Evolutionary conservation across 1,140 invertebrate genomes (phyloP), one percentile per base, ranked within the genome.

Genomic region (Psix sp.): DNA sequence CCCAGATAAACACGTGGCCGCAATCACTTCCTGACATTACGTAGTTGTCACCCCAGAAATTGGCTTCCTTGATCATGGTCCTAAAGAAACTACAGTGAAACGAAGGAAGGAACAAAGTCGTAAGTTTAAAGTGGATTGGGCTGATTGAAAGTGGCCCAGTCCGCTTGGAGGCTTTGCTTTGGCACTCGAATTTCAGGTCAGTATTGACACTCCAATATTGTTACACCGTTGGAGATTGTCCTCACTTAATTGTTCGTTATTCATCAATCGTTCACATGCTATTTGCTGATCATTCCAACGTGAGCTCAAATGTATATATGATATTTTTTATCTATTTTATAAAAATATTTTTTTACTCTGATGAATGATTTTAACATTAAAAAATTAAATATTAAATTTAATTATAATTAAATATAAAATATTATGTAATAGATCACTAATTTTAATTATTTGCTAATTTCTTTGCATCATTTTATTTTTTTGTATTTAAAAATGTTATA

Each of bases 51-150:
- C 95, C 95, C 94, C 94, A 97, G 82, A 96, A 97, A 57, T 92
- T 93, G 0, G 94, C 93, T 84, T 96, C 94, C 86, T 96, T 96
- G 42, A 97, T 96, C 94, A 94, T 93, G 16, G 93, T 94, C 81
- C 92, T 94, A 89, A 86, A 88, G 82, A 85, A 86, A 84, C 83
- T 87, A 85, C 78, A 84, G 81, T 85, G 78, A 84, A 82, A 83
- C 79, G 73, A 80, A 62, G 81, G 75, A 84, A 86, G 77, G 80
- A 72, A n/a, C 77, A 80, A 83, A 68, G 56, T 38, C 74, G 77
- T 86, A 74, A 86, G 78, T 84, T n/a, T 74, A 81, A 78, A 82
- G 81, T 84, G 77, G 77, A 77, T 5, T 80, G 84, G 84, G 74
- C 78, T 81, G 51, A 79, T 79, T 67, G 63, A 63, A 80, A 72